Evolutionary conservation across 2,797 vertebrate genomes (phyloP).

Genomic region (Myotis pilosus): DNA sequence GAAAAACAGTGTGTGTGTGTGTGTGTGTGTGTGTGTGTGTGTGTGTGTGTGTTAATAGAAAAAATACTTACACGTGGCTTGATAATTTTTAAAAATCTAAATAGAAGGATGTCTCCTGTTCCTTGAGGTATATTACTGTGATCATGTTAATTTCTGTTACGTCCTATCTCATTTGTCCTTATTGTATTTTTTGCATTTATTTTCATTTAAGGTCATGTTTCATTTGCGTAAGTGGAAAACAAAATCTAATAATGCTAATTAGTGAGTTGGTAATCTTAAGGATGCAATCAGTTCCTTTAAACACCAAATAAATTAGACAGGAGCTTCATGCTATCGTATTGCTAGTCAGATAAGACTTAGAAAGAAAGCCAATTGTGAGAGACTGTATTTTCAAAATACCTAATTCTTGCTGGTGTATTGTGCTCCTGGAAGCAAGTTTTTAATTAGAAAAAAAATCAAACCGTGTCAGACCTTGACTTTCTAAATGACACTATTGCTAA

Average conservation of each 20-base stretch:
- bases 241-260: constrained; percentile 24
- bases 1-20: neutral
- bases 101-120: neutral
- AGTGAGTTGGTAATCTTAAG: constrained; percentile 27
- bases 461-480: neutral
- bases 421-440: neutral
- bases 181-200: neutral
- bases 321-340: neutral
- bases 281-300: neutral
- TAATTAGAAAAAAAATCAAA: neutral
- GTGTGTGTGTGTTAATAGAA: neutral
- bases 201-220: neutral
- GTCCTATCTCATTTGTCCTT: neutral
- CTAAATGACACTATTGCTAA: neutral
- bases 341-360: neutral
- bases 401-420: neutral
- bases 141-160: neutral
- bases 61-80: neutral
- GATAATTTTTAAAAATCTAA: neutral
- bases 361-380: neutral
- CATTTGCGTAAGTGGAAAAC: neutral
- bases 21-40: neutral
- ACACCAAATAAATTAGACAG: neutral
- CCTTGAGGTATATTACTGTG: neutral
- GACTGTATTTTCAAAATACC: neutral